Base-by-base conservation (phyloP, 2,888 invertebrate genomes). In the Lymantria dispar region DNA sequence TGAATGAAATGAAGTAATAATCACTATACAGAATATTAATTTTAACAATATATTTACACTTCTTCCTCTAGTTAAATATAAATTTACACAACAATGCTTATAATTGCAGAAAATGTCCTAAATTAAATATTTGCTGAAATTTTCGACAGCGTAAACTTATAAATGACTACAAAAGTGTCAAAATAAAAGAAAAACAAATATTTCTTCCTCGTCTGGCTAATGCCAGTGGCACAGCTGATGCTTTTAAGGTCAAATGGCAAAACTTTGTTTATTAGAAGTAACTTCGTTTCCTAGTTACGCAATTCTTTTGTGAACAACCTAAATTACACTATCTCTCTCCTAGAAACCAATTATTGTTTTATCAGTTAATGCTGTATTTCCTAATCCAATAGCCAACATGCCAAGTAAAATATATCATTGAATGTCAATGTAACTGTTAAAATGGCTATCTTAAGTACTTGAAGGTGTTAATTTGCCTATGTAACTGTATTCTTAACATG, bases 211-310 rank as follows among this genome's bases (percentile, higher is more conserved):
- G 33, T 10, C 33, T 33, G 10, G 8, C 22, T 22, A 38, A 40
- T 14, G 10, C 33, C 22, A 37, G 38, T 7, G 30, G 11, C 42
- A 42, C 45, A 42, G 41, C 50, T 50, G 46, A 46, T 46, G 42
- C 39, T 42, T 46, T 11, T 15, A 46, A 46, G 39, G 33, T 39
- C 33, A 30, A 46, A 43, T 42, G 11, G 8, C n/a, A 15, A 45
- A 50, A 50, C 15, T 46, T 50, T 38, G 31, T 50, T 45, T 45
- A 43, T 46, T 42, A 31, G 30, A 37, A 36, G 44, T 42, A 43
- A 52, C 38, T 30, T 45, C 38, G 10, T 8, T 33, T 10, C 9
- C 9, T 33, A 33, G 33, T 7, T 33, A 2, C 33, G 33, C 33
- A 10, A 33, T 33, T 33, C 33, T 33, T 33, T 2, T 33, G 10